Base-by-base conservation (phyloP, 2,888 invertebrate species). In the Adineta ricciae region DNA sequence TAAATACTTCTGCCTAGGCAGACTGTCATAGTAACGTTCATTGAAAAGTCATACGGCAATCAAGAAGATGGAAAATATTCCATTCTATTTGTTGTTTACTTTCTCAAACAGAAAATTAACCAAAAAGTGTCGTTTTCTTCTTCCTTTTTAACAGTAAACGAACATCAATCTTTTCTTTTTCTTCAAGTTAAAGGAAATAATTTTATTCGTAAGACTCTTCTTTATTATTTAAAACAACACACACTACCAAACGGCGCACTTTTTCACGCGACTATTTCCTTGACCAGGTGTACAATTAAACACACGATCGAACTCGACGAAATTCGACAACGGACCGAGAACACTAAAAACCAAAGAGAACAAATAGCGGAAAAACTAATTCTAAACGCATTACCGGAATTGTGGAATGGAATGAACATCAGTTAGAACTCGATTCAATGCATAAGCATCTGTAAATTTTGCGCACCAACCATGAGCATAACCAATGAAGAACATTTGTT, bases 391-490 rank as follows among this genome's bases (percentile, higher is more conserved):
- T 46, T 83, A 83, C 36, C 85, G 83, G 38, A 85, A 85, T 52
- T 84, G 46, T 54, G 73, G 52, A 36, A 83, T 50, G 11, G 85
- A 84, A 49, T 85, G 85, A 46, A 85, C 85, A 38, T 83, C 84
- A n/a, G 83, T 83, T 84, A 78, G 54, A 73, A 84, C 83, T 41
- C 84, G 2, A 73, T 78, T 78, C n/a, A 11, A 49, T 14, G 83
- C 46, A 64, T 27, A 73, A 14, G 54, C 83, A 84, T 85, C 84
- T 11, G 64, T 72, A 16, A 85, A 83, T 72, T 85, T 85, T 19
- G 78, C 46, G 32, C 85, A 85, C 85, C 86, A 84, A 36, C 84
- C 89, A 88, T 93, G 91, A 84, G 94, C 94, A 0, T 94, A 91
- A 87, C 89, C 90, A 49, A 91, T 87, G 88, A 91, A 91, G 88